A percentile compares a stretch with the other conserved stretches of the same genome.
These are phyloP conservation scores for Coleophora flavipennella DNA, from an alignment of 2,888 invertebrate genomes.

Conservation along the genomic window DNA sequence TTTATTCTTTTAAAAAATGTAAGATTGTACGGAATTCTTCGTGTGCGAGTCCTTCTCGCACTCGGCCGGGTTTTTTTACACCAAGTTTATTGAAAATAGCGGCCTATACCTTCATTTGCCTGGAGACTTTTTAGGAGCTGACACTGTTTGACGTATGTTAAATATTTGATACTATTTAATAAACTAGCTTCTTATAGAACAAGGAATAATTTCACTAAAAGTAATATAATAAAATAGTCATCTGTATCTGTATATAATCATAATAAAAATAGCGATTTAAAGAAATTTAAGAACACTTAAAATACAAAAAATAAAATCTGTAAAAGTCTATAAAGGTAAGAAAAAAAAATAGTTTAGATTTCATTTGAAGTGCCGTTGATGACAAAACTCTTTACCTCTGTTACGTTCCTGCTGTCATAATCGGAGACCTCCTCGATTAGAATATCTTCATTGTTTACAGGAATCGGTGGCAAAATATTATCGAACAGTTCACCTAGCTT, in stretches of 20 bases:
- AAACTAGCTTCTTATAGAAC: constrained; percentile 12
- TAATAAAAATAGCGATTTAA: constrained; percentile 35
- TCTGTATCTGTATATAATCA: constrained; percentile 29
- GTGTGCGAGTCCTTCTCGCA: too few species aligned
- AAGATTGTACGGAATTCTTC: too few species aligned
- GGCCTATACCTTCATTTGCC: too few species aligned
- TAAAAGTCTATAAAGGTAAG: constrained; percentile 3
- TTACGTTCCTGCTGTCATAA: constrained; percentile 50
- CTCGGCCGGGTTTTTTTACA: too few species aligned
- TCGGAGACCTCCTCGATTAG: constrained; percentile 55
- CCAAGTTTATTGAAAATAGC: too few species aligned
- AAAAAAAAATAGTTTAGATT: constrained; percentile 25
- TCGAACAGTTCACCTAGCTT: constrained; percentile 50
- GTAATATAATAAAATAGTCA: constrained; percentile 23
- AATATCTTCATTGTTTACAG: constrained; percentile 55
- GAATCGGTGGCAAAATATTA: constrained; percentile 47
- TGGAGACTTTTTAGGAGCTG: too few species aligned
- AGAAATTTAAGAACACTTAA: constrained; percentile 25
- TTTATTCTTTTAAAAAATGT: too few species aligned
- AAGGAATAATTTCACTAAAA: constrained; percentile 47
- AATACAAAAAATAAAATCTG: constrained; percentile 28
- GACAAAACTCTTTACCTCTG: constrained; percentile 56
- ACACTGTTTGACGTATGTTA: too few species aligned
- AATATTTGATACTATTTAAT: neutral
- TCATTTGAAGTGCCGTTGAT: constrained; percentile 44